These are phyloP conservation scores for Rapana venosa DNA, from an alignment of 2,888 invertebrate genomes.

Conservation along the genomic window DNA sequence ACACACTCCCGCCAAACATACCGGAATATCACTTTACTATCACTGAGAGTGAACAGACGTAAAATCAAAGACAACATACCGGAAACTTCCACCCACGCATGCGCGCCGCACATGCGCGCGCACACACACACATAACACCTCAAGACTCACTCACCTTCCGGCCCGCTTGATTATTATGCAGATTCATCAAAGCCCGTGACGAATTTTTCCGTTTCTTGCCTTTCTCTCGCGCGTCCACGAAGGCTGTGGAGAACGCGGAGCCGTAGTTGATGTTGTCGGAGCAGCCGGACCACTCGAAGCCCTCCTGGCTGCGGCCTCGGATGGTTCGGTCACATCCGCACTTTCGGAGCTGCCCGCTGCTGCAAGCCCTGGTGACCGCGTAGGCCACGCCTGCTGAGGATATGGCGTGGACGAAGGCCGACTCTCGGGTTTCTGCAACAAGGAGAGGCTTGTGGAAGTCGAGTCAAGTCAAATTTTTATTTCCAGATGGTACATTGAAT, in stretches of 20 bases:
- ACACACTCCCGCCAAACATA: background rate
- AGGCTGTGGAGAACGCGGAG: slow-evolving; percentile 88
- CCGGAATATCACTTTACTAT: too few species aligned
- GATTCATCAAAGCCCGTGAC: slow-evolving; percentile 93
- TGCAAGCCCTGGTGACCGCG: slow-evolving; percentile 92
- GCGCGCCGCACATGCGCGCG: background rate
- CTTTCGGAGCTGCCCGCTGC: slow-evolving; percentile 91
- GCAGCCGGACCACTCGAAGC: slow-evolving; percentile 94
- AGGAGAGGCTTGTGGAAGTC: background rate
- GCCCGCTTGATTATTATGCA: slow-evolving; percentile 97
- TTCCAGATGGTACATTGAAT: too few species aligned
- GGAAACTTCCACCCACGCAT: background rate
- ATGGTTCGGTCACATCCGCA: slow-evolving; percentile 94
- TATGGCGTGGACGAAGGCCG: slow-evolving; percentile 96
- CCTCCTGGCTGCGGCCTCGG: slow-evolving; percentile 85
- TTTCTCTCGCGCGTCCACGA: slow-evolving; percentile 93
- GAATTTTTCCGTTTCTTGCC: slow-evolving; percentile 89
- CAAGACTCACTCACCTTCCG: slow-evolving; percentile 86
- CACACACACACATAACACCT: too few species aligned
- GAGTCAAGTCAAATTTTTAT: too few species aligned
- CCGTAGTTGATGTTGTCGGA: slow-evolving; percentile 88
- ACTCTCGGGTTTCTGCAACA: slow-evolving; percentile 90
- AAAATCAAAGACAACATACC: background rate
- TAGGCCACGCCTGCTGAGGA: slow-evolving; percentile 96
- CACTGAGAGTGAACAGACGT: too few species aligned